These are phyloP conservation scores for Lamproptera curius DNA, from an alignment of 2,888 invertebrate species.

Conservation along the genomic window DNA sequence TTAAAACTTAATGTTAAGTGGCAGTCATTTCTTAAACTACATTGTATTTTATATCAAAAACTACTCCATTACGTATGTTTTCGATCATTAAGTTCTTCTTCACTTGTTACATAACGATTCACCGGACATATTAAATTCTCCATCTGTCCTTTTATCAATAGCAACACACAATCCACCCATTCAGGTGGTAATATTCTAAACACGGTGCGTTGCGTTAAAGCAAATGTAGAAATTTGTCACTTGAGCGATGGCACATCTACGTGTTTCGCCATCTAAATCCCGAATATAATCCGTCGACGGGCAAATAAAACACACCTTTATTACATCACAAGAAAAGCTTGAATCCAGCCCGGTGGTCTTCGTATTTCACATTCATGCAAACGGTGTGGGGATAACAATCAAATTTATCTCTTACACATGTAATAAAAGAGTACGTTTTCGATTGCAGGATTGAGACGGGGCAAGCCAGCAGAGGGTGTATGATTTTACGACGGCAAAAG, in stretches of 20 bases:
- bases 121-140: too few species aligned
- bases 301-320: conserved; percentile 77
- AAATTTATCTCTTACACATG: conserved; percentile 68
- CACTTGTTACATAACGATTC: too few species aligned
- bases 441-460: conserved; percentile 40
- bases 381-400: conserved; percentile 57
- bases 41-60: too few species aligned
- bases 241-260: conserved; percentile 78
- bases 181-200: conserved; percentile 72
- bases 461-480: conserved; percentile 61
- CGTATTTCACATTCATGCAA: conserved; percentile 62
- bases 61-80: too few species aligned
- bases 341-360: conserved; percentile 61
- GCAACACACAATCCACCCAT: conserved; percentile 50
- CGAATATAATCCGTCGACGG: conserved; percentile 68
- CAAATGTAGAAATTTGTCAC: conserved; percentile 79
- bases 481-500: conserved; percentile 74
- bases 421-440: conserved; percentile 65
- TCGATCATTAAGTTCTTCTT: too few species aligned
- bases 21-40: too few species aligned
- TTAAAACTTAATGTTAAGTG: too few species aligned
- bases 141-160: conserved; percentile 69
- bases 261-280: conserved; percentile 73
- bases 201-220: conserved; percentile 73
- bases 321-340: conserved; percentile 73